Conservation (phyloP, 1,140 invertebrate genomes). For the Lordiphosa collinella region DNA sequence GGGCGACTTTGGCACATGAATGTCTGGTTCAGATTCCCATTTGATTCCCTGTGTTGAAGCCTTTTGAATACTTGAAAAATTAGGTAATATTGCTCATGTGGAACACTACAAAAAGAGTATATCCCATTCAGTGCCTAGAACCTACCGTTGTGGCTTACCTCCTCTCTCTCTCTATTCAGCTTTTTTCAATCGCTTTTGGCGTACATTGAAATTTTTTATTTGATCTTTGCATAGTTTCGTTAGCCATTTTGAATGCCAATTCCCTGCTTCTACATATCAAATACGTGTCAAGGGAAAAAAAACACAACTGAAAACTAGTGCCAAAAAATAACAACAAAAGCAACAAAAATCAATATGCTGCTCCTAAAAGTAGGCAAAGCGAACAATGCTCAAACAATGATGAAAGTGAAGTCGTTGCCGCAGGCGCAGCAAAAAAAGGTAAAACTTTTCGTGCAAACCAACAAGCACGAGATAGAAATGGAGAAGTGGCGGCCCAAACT, state of each 20-base stretch:
- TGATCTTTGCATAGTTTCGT: conserved; percentile 44
- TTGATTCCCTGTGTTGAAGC: no score
- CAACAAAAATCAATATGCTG: conserved; percentile 55
- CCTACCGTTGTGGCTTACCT: no score
- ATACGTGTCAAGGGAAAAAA: conserved; percentile 40
- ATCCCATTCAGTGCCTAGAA: no score
- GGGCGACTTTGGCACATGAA: no score
- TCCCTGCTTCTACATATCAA: conserved; percentile 8
- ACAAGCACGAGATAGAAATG: conserved; percentile 36
- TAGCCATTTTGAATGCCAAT: conserved; percentile 33
- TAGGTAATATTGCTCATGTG: no score
- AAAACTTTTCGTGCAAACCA: conserved; percentile 31
- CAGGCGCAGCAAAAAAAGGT: conserved; percentile 26
- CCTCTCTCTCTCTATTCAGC: no score
- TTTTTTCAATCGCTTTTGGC: no score
- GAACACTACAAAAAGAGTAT: no score
- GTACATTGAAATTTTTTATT: conserved; percentile 50
- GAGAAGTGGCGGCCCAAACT: conserved; percentile 29
- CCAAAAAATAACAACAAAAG: conserved; percentile 7
- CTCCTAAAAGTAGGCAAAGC: conserved; percentile 34
- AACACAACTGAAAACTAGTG: conserved; percentile 5
- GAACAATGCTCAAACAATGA: conserved; percentile 19
- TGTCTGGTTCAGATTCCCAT: no score
- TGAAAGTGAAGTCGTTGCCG: conserved; percentile 48
- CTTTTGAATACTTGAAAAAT: no score